Evolutionary conservation across 2,113 vertebrate species (phyloP).

Genomic region (Neolamprologus modestus): DNA sequence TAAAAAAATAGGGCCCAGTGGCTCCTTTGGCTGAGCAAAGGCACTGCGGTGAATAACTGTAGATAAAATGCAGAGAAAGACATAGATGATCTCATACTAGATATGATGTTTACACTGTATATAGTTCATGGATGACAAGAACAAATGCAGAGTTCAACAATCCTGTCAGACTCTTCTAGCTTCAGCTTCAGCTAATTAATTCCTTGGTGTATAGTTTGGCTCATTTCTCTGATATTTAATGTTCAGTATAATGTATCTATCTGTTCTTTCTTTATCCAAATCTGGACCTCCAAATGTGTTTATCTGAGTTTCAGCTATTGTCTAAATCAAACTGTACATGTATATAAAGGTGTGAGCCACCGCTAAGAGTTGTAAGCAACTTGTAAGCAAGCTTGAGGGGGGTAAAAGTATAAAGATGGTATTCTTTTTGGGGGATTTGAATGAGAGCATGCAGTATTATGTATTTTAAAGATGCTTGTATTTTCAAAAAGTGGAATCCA

Average conservation of each 20-base stretch:
- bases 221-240: not conserved
- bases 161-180: not conserved
- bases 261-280: not conserved
- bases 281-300: not conserved
- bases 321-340: not conserved
- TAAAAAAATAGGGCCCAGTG: not conserved
- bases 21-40: conserved; percentile 4
- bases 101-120: not conserved
- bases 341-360: not conserved
- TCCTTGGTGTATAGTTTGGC: not conserved
- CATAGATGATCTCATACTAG: conserved; percentile 20
- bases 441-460: not conserved
- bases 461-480: not conserved
- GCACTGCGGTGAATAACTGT: not conserved
- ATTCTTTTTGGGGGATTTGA: not conserved
- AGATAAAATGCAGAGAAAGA: not conserved
- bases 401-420: not conserved
- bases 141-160: not conserved
- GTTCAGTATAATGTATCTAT: not conserved
- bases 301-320: not conserved
- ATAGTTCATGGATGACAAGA: not conserved
- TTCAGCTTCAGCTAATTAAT: not conserved
- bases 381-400: not conserved
- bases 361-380: not conserved
- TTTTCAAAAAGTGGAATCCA: conserved; percentile 1